Conservation (phyloP, 2,888 invertebrate genomes). For the Strigamia crassipes region DNA sequence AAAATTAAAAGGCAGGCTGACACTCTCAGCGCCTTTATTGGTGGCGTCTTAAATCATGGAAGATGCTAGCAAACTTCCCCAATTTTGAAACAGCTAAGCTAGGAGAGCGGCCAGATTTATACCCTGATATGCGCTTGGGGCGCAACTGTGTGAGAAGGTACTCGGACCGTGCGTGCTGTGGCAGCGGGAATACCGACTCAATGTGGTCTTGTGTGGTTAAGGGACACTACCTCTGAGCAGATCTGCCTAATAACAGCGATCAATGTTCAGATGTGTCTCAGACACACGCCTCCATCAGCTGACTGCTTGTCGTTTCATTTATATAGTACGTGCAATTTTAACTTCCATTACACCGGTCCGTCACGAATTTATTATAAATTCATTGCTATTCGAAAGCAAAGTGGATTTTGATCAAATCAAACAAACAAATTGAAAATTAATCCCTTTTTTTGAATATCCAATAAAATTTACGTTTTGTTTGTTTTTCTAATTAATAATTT, state of each 20-base stretch:
- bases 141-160: slow-evolving; percentile 34
- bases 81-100: slow-evolving; percentile 46
- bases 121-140: slow-evolving; percentile 14
- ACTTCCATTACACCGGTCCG: not conserved
- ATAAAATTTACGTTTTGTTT: no score
- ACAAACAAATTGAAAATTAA: not conserved
- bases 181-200: slow-evolving; percentile 45
- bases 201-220: slow-evolving; percentile 35
- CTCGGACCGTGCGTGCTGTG: slow-evolving; percentile 41
- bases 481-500: no score
- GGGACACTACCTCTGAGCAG: slow-evolving; percentile 47
- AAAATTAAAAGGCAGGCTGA: slow-evolving; percentile 8
- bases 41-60: slow-evolving; percentile 44
- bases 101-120: slow-evolving; percentile 44
- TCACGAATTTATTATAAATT: not conserved
- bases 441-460: no score
- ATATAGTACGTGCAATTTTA: not conserved
- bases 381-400: not conserved
- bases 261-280: slow-evolving; percentile 46
- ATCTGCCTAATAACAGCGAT: slow-evolving; percentile 45
- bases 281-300: slow-evolving; percentile 44
- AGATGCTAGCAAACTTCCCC: slow-evolving; percentile 9
- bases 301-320: not conserved
- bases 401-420: not conserved
- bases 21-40: slow-evolving; percentile 33